Evolutionary conservation across 2,797 vertebrate genomes (phyloP).

Genomic region (Oreochromis grahami): DNA sequence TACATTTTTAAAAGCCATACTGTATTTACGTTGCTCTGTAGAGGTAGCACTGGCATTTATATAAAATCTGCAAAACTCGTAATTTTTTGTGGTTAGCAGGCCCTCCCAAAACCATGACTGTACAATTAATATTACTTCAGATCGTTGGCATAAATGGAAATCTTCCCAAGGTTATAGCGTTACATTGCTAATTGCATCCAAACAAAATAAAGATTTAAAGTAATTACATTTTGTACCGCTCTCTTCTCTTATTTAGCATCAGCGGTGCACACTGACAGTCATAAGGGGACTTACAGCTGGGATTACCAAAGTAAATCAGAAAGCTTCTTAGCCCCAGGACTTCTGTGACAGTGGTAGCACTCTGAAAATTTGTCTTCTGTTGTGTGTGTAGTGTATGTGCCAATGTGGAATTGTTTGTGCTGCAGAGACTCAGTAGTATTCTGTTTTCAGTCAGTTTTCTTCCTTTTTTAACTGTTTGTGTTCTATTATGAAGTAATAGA

Average conservation of each 20-base stretch:
- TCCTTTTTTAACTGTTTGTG: not conserved
- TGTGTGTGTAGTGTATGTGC: not conserved
- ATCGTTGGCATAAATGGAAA: conserved; percentile 17
- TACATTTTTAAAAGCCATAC: not conserved
- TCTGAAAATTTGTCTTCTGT: conserved; percentile 3
- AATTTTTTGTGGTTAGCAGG: conserved; percentile 13
- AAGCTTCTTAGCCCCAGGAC: conserved; percentile 66
- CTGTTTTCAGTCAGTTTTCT: not conserved
- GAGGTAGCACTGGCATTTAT: not conserved
- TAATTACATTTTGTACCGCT: conserved; percentile 55
- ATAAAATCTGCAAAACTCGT: not conserved
- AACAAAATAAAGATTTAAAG: conserved; percentile 54
- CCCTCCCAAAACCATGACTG: not conserved
- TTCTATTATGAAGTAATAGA: accelerated
- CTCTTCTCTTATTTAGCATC: conserved; percentile 45
- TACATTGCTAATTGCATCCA: conserved; percentile 52
- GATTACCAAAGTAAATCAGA: conserved; percentile 72
- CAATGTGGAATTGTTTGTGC: conserved; percentile 1
- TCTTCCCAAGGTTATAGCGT: conserved; percentile 17
- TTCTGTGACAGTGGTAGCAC: conserved; percentile 15
- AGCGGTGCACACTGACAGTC: conserved; percentile 37
- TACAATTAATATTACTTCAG: conserved; percentile 30
- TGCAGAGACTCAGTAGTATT: conserved; percentile 11
- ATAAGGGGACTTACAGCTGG: conserved; percentile 60
- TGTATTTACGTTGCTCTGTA: not conserved